Evolutionary conservation across 2,113 vertebrate species (phyloP).

Genomic region (Melanerpes aurifrons): DNA sequence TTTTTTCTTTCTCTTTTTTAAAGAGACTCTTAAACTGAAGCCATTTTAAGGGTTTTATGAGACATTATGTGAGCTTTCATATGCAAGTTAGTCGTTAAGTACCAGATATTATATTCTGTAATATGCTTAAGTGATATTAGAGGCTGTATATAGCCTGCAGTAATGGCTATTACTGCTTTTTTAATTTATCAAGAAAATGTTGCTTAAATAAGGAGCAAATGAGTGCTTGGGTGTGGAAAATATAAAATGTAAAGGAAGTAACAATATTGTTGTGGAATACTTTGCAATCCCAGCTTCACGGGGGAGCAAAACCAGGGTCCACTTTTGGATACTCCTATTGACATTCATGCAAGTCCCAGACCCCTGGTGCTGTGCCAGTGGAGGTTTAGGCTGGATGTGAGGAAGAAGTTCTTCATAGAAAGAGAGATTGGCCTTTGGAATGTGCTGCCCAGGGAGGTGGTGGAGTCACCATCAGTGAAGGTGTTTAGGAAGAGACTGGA

Average conservation of each 20-base stretch:
- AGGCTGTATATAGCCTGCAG: conserved; percentile 84
- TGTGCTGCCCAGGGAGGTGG: too few species aligned
- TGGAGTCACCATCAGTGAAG: too few species aligned
- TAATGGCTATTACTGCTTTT: conserved; percentile 95
- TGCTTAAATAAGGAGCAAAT: conserved; percentile 86
- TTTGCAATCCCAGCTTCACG: conserved; percentile 46
- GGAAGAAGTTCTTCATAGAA: too few species aligned
- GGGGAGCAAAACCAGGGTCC: conserved; percentile 26
- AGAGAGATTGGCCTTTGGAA: too few species aligned
- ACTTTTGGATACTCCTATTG: conserved; percentile 11
- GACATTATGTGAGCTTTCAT: conserved; percentile 96
- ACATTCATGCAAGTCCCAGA: background rate
- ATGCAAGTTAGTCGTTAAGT: conserved; percentile 93
- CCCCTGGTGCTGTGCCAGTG: too few species aligned
- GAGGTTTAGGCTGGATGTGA: too few species aligned
- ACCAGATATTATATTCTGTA: conserved; percentile 96
- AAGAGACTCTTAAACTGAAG: conserved; percentile 88
- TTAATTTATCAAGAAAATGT: conserved; percentile 86
- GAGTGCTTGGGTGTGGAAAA: conserved; percentile 79
- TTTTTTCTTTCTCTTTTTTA: conserved; percentile 80
- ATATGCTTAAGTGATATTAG: conserved; percentile 93
- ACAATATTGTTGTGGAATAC: conserved; percentile 56
- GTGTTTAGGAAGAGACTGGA: too few species aligned
- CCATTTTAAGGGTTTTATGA: conserved; percentile 90
- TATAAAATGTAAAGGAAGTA: conserved; percentile 77